Percentiles rank a stretch among this genome's conserved stretches.
These are phyloP conservation scores for Cantharis rufa DNA, from an alignment of 2,888 invertebrate genomes.

Conservation along the genomic window DNA sequence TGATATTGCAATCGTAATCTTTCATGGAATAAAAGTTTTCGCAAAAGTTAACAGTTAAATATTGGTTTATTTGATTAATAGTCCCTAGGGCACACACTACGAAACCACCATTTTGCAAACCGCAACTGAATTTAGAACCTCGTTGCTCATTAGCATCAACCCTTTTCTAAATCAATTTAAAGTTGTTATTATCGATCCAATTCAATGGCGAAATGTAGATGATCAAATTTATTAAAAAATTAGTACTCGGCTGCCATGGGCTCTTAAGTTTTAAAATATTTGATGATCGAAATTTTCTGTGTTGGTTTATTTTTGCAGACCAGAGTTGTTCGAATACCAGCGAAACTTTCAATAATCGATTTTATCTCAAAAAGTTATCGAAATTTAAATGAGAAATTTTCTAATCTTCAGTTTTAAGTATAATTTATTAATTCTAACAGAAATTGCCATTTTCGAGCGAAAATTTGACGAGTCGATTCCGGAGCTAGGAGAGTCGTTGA, in stretches of 20 bases:
- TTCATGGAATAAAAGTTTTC: not conserved
- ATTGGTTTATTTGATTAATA: not conserved
- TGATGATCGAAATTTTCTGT: not conserved
- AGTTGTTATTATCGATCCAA: not conserved
- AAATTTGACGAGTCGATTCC: not conserved
- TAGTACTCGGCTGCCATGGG: not conserved
- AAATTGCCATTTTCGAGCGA: not conserved
- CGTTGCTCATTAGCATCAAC: not conserved
- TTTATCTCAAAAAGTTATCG: not conserved
- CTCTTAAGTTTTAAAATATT: not conserved
- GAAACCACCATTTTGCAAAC: not conserved
- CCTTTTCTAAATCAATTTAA: constrained; percentile 1
- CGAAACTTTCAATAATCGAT: not conserved
- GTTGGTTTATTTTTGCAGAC: not conserved
- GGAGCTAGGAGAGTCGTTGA: not conserved
- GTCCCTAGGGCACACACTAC: not conserved
- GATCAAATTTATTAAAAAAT: not conserved
- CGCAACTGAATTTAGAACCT: constrained; percentile 1
- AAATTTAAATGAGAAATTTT: not conserved
- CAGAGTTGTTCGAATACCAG: not conserved
- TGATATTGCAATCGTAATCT: not conserved
- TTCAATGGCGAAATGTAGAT: not conserved
- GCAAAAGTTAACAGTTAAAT: not conserved
- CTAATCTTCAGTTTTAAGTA: not conserved
- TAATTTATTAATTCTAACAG: not conserved